Conservation (phyloP, 2,113 vertebrate species). For the Etia nguti region DNA sequence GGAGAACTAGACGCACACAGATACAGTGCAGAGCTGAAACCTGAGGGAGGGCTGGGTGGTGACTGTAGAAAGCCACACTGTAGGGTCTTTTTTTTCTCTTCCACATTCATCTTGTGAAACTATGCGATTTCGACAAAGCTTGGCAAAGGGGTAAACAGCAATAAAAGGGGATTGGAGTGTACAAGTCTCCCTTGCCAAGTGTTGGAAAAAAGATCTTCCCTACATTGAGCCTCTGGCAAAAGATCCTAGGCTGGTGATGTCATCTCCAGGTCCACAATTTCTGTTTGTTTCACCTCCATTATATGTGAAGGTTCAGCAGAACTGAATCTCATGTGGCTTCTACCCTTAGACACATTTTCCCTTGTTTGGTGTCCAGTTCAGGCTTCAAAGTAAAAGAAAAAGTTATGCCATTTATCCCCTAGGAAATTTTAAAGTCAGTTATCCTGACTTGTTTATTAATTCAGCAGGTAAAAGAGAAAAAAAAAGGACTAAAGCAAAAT, state of each 20-base stretch:
- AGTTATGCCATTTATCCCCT: neutral
- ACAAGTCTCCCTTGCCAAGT: constrained; percentile 45
- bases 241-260: constrained; percentile 52
- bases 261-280: constrained; percentile 58
- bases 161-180: constrained; percentile 54
- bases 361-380: constrained; percentile 28
- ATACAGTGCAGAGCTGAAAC: constrained; percentile 1
- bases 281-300: constrained; percentile 59
- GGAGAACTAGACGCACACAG: neutral
- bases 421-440: neutral
- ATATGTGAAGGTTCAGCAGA: constrained; percentile 44
- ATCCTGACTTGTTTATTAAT: neutral
- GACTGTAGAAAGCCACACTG: neutral
- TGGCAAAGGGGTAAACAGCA: constrained; percentile 61
- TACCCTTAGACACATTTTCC: constrained; percentile 38
- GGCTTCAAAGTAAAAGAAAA: neutral
- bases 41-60: constrained; percentile 1
- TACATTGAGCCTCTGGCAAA: constrained; percentile 53
- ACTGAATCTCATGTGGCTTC: constrained; percentile 20
- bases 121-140: constrained; percentile 51
- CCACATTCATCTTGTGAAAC: constrained; percentile 59
- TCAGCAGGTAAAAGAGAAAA: neutral
- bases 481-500: neutral
- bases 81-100: constrained; percentile 24
- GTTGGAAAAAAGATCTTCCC: constrained; percentile 46